phyloP scores from a whole-genome alignment of 2,888 invertebrate genomes.

The Ptilodon capucinus region DNA sequence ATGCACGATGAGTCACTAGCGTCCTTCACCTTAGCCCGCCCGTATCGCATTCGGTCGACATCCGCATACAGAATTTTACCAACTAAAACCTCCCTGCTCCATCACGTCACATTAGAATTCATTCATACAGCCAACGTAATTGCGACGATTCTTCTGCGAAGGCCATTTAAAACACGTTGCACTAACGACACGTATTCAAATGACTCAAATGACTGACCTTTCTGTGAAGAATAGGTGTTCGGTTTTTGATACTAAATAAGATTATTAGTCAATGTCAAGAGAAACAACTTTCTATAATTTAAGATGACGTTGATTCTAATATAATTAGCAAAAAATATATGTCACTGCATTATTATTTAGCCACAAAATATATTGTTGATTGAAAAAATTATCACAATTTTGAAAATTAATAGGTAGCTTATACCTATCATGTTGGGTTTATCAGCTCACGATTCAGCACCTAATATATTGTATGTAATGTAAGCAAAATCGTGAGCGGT shows the following conservation, averaged over 20 bases:
- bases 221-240: conserved; percentile 6
- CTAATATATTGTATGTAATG: background rate
- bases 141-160: conserved; percentile 29
- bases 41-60: conserved; percentile 54
- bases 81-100: conserved; percentile 47
- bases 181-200: conserved; percentile 19
- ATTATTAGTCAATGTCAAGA: conserved; percentile 23
- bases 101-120: conserved; percentile 54
- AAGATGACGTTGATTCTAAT: conserved; percentile 1
- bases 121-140: conserved; percentile 54
- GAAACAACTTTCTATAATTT: conserved; percentile 28
- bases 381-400: too few relatives aligned
- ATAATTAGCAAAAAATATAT: background rate
- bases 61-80: conserved; percentile 65
- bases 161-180: conserved; percentile 29
- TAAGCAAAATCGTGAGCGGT: background rate
- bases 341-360: too few relatives aligned
- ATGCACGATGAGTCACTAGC: conserved; percentile 64
- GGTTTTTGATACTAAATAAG: background rate
- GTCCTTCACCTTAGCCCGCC: conserved; percentile 69
- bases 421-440: too few relatives aligned
- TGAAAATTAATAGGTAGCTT: too few relatives aligned
- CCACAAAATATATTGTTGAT: too few relatives aligned
- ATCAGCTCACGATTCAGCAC: background rate
- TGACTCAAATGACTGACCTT: conserved; percentile 32